Conservation (phyloP, 2,113 vertebrate species). For the Chlorodrepanis virens region DNA sequence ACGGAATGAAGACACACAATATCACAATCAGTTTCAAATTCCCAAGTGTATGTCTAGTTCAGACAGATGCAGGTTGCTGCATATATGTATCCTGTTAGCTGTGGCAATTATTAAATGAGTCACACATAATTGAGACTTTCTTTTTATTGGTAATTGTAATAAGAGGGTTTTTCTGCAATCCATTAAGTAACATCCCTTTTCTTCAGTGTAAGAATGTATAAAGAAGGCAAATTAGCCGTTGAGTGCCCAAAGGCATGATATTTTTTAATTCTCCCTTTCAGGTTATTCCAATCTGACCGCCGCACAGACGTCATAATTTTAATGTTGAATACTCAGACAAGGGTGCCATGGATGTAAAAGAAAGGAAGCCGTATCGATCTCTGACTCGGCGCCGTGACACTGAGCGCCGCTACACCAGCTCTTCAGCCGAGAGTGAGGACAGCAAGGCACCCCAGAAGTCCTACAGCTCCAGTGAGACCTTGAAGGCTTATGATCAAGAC, state of each 20-base stretch:
- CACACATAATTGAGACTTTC: background rate
- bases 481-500: slow-evolving; percentile 98
- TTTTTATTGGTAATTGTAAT: background rate
- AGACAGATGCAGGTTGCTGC: background rate
- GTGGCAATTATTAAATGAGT: slow-evolving; percentile 4
- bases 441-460: slow-evolving; percentile 89
- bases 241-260: background rate
- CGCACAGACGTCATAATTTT: slow-evolving; percentile 66
- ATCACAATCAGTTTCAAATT: background rate
- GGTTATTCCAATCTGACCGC: slow-evolving; percentile 73
- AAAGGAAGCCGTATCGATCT: slow-evolving; percentile 95
- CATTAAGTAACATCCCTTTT: background rate
- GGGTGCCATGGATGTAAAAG: slow-evolving; percentile 94
- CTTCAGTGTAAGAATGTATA: background rate
- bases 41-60: background rate
- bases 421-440: slow-evolving; percentile 92
- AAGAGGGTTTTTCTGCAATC: background rate
- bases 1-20: background rate
- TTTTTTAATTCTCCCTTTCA: slow-evolving; percentile 47
- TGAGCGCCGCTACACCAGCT: slow-evolving; percentile 93
- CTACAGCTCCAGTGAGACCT: slow-evolving; percentile 98
- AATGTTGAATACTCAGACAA: slow-evolving; percentile 77
- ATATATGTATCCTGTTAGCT: background rate
- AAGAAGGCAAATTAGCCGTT: background rate
- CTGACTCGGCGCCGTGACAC: slow-evolving; percentile 89